Base-by-base conservation (phyloP, 2,797 vertebrate species). In the Gymnothorax javanicus region DNA sequence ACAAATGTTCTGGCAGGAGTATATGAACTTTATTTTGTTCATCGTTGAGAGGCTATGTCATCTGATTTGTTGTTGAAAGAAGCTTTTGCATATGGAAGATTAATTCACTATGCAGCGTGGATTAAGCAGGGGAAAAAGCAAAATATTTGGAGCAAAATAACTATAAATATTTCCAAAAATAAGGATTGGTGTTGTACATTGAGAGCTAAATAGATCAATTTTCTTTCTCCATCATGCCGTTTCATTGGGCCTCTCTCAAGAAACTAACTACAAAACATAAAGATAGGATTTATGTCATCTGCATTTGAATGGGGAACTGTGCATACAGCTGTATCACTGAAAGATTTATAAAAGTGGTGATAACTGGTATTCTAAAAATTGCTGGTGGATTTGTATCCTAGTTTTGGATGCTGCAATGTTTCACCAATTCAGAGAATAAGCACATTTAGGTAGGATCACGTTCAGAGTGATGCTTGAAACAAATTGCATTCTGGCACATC, bases 231-330 rank as follows among this genome's bases (percentile, higher is more conserved):
- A 90, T 89, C 87, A 71, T 56, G 25, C 50, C 9, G 75, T 54
- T 79, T 79, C 54, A 79, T 54, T 79, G 43, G 54, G 75, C 20
- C 8, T 79, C 54, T 43, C 6, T 79, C 17, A 54, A 79, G 25
- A 71, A 77, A 77, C 17, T 3, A 77, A 0, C 15, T 0, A 54
- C 20, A 52, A 91, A 94, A 93, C 92, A 93, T 93, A 93, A 93
- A 89, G 93, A 96, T 93, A 91, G 33, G 96, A 97, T 97, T 97
- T 96, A 87, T 94, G 15, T 75, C 94, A 98, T 98, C 97, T 98
- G 97, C 97, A 97, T 98, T 95, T 97, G 97, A 99, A 98, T 97
- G 88, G 89, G 93, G 87, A 91, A 93, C 92, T 92, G 93, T 93
- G 93, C 96, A 94, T 93, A 93, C 75, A 86, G 94, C 91, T 84